phyloP scores from a whole-genome alignment of 2,797 vertebrate species.

The Graptemys geographica region DNA sequence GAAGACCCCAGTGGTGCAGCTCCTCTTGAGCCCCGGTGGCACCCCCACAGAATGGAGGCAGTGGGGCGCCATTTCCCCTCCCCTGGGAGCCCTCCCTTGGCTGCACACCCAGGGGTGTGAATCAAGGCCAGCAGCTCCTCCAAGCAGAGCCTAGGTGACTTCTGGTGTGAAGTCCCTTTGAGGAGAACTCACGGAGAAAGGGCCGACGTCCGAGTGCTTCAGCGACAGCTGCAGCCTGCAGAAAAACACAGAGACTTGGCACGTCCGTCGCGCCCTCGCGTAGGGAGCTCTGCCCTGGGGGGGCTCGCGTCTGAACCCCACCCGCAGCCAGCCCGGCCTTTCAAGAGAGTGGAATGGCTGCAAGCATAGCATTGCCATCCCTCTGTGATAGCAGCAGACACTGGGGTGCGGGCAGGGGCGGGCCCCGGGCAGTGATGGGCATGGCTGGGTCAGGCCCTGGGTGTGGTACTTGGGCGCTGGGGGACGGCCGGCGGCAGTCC shows the following conservation, averaged over 20 bases:
- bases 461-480: not conserved
- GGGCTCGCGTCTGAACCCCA: fast-evolving
- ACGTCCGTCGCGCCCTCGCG: fast-evolving
- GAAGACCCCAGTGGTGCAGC: not conserved
- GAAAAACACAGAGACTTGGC: not conserved
- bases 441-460: no score
- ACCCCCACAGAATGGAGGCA: not conserved
- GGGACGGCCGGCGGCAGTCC: no score
- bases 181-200: conserved; percentile 77
- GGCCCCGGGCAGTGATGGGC: no score
- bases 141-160: not conserved
- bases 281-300: not conserved
- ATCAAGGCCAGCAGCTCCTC: not conserved
- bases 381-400: not conserved
- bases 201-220: conserved; percentile 78
- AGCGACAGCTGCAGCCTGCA: conserved; percentile 76
- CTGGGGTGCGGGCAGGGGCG: no score
- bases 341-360: not conserved
- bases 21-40: no score
- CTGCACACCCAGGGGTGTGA: not conserved
- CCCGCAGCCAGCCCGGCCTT: not conserved
- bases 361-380: not conserved
- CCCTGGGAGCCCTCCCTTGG: fast-evolving
- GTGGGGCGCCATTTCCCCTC: fast-evolving
- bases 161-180: not conserved